These are phyloP conservation scores for Neosilurus mollespiculum DNA, from an alignment of 2,797 vertebrate genomes.

Conservation along the genomic window DNA sequence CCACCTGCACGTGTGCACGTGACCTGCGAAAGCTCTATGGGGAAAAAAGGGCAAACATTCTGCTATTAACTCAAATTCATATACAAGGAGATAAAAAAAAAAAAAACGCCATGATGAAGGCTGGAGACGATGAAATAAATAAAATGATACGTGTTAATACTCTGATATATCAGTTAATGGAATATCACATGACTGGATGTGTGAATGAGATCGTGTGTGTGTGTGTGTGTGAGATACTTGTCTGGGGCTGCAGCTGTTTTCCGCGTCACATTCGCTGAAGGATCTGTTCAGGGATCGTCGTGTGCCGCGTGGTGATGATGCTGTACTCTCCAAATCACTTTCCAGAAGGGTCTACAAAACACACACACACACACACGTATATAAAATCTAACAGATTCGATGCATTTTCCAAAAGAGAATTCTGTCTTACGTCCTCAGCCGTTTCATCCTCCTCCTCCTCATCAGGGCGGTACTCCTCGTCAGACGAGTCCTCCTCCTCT, in stretches of 20 bases:
- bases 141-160: background rate
- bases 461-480: conserved; percentile 84
- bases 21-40: conserved; percentile 58
- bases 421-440: conserved; percentile 75
- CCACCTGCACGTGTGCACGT: conserved; percentile 73
- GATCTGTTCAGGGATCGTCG: conserved; percentile 61
- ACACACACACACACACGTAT: conserved; percentile 3
- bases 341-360: conserved; percentile 77
- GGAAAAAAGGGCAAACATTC: conserved; percentile 29
- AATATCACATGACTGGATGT: background rate
- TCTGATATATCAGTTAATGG: background rate
- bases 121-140: background rate
- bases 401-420: background rate
- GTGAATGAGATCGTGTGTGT: background rate
- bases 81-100: background rate
- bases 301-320: conserved; percentile 78
- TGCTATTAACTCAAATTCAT: background rate
- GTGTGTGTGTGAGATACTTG: conserved; percentile 59
- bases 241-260: conserved; percentile 68
- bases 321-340: conserved; percentile 81
- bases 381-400: background rate
- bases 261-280: conserved; percentile 69
- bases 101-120: too few relatives aligned
- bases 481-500: conserved; percentile 84
- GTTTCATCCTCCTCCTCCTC: conserved; percentile 86